Conservation (phyloP, 2,888 invertebrate species). For the Lepidochitona cinerea region DNA sequence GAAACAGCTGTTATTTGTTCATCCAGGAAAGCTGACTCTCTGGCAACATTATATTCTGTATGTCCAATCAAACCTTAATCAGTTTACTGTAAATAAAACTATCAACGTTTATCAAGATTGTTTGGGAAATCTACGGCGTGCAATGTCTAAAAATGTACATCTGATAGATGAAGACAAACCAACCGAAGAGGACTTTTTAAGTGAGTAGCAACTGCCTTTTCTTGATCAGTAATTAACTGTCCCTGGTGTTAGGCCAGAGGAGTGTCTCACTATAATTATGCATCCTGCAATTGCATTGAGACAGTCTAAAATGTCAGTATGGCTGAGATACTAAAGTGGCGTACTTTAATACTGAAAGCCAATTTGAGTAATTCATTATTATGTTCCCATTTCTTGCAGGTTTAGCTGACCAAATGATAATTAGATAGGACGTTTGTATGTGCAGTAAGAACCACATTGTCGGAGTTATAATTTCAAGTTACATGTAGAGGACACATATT, state of each 20-base stretch:
- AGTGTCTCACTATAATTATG: neutral
- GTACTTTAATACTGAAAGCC: no score
- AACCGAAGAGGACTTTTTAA: constrained; percentile 55
- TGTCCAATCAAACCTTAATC: constrained; percentile 64
- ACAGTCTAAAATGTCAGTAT: neutral
- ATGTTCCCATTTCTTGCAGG: neutral
- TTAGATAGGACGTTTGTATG: no score
- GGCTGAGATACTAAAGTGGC: no score
- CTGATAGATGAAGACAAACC: constrained; percentile 58
- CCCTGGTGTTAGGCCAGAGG: neutral
- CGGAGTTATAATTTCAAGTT: no score
- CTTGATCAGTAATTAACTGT: no score
- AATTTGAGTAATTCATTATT: neutral
- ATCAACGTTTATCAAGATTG: constrained; percentile 67
- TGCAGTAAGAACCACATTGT: no score
- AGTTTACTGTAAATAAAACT: constrained; percentile 63
- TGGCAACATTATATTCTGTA: constrained; percentile 70
- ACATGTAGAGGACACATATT: no score
- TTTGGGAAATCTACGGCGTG: constrained; percentile 57
- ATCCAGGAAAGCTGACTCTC: constrained; percentile 66
- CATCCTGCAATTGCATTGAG: neutral
- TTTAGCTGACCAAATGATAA: no score
- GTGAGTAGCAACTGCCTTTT: no score
- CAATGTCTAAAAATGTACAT: constrained; percentile 64
- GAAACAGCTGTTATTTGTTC: constrained; percentile 68